Evolutionary conservation across 2,113 vertebrate species (phyloP), one percentile per base, ranked within the genome.

Genomic region (Podiceps cristatus): DNA sequence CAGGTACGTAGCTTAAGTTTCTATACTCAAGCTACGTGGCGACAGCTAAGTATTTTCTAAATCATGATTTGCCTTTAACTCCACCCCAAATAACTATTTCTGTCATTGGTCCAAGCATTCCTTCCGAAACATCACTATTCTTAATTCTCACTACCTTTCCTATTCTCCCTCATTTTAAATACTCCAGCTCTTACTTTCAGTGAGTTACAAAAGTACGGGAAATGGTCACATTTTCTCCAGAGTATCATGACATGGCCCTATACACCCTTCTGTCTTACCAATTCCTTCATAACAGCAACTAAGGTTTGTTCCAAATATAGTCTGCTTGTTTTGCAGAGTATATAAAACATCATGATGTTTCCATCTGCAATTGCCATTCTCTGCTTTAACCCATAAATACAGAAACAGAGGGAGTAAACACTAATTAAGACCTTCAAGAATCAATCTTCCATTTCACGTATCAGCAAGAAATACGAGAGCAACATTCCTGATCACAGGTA

Each of bases 1-100:
- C 0, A 2, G 22, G 9, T 28, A 56, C 3, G 25, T 0, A 68
- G 40, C 25, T 8, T 25, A 69, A 6, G 2, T 49, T 86, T 64
- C 85, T 45, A 42, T 14, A 45, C 24, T 12, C 19, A 58, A 60
- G 49, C 13, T 11, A 37, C 25, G 20, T 28, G 10, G 18, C 40
- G 22, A 76, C 2, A 72, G 24, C 11, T 40, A 42, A 58, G 4
- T 47, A 60, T 71, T 73, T 90, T 56, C 60, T 74, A 68, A 72
- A 45, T 76, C 20, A 73, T 24, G 0, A 68, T 14, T 52, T 93
- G 37, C 13, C 24, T 89, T 93, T 68, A 85, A 72, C 7, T 3
- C 18, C 40, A 77, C 7, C 14, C 5, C 8, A 62, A 50, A 11
- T 19, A 59, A 68, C 3, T 47, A 45, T 25, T 93, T 85, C 50